Conservation (phyloP, 2,113 vertebrate genomes). For the Ctenodactylus gundi region DNA sequence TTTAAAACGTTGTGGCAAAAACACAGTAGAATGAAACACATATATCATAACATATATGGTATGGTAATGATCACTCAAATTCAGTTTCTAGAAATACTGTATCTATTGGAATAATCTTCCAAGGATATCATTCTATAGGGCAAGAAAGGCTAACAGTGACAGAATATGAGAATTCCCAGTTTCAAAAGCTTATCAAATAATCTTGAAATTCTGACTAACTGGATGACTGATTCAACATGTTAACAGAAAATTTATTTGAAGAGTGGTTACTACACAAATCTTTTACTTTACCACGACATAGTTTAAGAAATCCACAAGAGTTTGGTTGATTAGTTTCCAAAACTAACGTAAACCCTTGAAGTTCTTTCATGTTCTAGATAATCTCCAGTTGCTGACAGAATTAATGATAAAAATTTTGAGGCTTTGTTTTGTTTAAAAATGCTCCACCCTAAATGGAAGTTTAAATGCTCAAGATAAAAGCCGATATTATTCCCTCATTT, state of each 20-base stretch:
- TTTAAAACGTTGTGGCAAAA: neutral
- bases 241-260: slow-evolving; percentile 82
- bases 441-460: neutral
- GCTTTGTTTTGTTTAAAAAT: slow-evolving; percentile 13
- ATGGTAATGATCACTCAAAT: neutral
- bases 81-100: neutral
- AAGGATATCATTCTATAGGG: slow-evolving; percentile 4
- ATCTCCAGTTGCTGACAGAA: slow-evolving; percentile 37
- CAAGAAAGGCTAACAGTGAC: slow-evolving; percentile 72
- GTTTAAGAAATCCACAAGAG: slow-evolving; percentile 80
- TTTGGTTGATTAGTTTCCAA: slow-evolving; percentile 81
- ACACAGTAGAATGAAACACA: neutral
- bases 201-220: slow-evolving; percentile 81
- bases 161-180: slow-evolving; percentile 71
- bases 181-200: slow-evolving; percentile 82
- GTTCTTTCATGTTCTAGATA: slow-evolving; percentile 71
- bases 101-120: neutral
- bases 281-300: slow-evolving; percentile 76
- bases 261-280: slow-evolving; percentile 81
- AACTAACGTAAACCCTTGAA: slow-evolving; percentile 78
- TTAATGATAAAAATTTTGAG: neutral
- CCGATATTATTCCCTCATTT: neutral
- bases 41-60: neutral
- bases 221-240: slow-evolving; percentile 83
- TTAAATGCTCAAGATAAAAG: neutral